Base-by-base conservation (phyloP, 2,113 vertebrate species). In the Daphoenositta chrysoptera region DNA sequence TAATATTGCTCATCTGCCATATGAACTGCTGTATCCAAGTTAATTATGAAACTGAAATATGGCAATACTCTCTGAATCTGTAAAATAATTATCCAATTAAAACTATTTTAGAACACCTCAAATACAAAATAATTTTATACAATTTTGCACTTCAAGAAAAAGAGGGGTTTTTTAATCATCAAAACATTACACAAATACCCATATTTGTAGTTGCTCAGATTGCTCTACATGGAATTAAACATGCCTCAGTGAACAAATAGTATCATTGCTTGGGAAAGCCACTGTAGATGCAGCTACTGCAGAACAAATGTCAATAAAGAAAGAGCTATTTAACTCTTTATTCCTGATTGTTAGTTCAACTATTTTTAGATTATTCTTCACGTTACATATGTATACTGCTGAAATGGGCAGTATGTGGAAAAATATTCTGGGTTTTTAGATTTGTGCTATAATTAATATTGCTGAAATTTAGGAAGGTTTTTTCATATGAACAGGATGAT, bases 1-100 rank as follows among this genome's bases (percentile, higher is more conserved):
- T 98, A 97, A 96, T 93, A 75, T 86, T 96, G 71, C 76, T 97
- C 76, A 83, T 96, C 86, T 96, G 58, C 96, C 96, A 97, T 96
- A 96, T 96, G 96, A 94, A 96, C 84, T 96, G 57, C 48, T 45
- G 11, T 90, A 89, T 94, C 93, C 85, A 92, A 95, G 90, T 89
- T 96, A 97, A 98, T 97, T 97, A 93, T 91, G 76, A 96, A 96
- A 90, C 15, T 92, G 61, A 97, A 80, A 96, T 96, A 75, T 87
- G 71, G 56, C 88, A 93, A 96, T 87, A 89, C 28, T 33, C n/a
- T 75, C 56, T 94, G 94, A 96, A 97, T 96, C 79, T 77, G 39
- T 89, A 72, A 96, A 97, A 37, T 81, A 13, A 73, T 88, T 93
- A 87, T 92, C 53, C 88, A 97, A 87, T 97, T 97, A 96, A 96